Evolutionary conservation across 92 coral and sea anemone species (phyloP), one percentile per base, ranked within the genome.

Genomic region (Pocillopora grandis): DNA sequence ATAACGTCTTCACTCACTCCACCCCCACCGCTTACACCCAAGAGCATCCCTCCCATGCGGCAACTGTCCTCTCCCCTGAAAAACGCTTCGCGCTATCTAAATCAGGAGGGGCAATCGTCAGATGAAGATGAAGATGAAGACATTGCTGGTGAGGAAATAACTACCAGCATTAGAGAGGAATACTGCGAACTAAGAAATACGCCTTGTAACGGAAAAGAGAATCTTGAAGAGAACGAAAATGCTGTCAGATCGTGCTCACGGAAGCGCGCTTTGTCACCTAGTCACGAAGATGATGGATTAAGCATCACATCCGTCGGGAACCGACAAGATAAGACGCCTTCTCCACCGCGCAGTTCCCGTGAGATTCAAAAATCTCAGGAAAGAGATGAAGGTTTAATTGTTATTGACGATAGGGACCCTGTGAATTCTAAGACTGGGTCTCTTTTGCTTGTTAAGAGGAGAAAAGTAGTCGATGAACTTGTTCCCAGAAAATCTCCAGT

Each of bases 21-120:
- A 68, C 92, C 94, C 5, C 90, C 94, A 16, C 92, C 94, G 9
- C 83, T 91, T 1, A 85, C 94, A 8, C 94, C 92, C 60, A 64
- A 80, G 70, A 88, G 91, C 59, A 65, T 91, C 49, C 90, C 92
- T 48, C 92, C 89, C 63, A 75, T 87, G 69, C 86, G 75, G 5
- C 89, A 81, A 71, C 75, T 91, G 18, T 88, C 94, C 74, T 85
- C 94, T 58, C 94, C 94, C 52, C 90, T 91, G 27, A 80, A 86
- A 74, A 83, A 91, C 21, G 81, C 85, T 58, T 88, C 94, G 6
- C 81, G 83, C 60, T 91, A 79, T 69, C 78, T 91, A 42, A 73
- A 77, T 62, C 84, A 89, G 64, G 92, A 81, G 67, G 88, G 72
- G n/a, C 80, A 75, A 42, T 66, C 87, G 10, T 83, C 90, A 35